phyloP scores from a whole-genome alignment of 2,797 vertebrate genomes.

The Sebastes alutus region DNA sequence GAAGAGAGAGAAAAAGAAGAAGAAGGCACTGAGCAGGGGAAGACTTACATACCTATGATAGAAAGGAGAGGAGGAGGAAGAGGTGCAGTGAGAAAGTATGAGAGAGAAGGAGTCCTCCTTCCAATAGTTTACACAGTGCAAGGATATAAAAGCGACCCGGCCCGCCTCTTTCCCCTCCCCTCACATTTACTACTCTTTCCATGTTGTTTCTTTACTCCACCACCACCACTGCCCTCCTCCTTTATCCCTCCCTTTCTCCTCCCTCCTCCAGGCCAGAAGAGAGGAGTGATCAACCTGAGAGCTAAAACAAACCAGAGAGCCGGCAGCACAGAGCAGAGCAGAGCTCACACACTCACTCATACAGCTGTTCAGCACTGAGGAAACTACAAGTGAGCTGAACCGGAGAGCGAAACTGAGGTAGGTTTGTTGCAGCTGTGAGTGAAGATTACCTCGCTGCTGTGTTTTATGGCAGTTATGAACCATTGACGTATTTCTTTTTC shows the following conservation, averaged over 20 bases:
- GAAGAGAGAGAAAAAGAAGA: neutral
- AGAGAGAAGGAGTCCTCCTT: constrained; percentile 37
- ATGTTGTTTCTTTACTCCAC: constrained; percentile 46
- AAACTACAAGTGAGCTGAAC: constrained; percentile 21
- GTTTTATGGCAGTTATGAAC: constrained; percentile 41
- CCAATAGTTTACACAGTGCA: constrained; percentile 54
- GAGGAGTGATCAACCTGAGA: constrained; percentile 79
- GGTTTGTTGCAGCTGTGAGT: constrained; percentile 48
- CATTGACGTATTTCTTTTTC: neutral
- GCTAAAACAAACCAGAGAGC: constrained; percentile 78
- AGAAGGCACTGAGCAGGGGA: neutral
- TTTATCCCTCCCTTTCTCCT: constrained; percentile 60
- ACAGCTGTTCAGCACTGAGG: constrained; percentile 56
- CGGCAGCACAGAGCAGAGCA: constrained; percentile 48
- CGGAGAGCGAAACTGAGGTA: constrained; percentile 52
- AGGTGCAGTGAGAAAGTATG: neutral
- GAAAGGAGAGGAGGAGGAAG: neutral
- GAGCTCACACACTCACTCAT: constrained; percentile 27
- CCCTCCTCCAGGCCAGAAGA: constrained; percentile 65
- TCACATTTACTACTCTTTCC: constrained; percentile 61
- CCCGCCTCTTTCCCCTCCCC: constrained; percentile 33
- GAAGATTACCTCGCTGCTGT: constrained; percentile 43
- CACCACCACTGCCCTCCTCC: constrained; percentile 30
- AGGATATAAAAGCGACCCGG: constrained; percentile 38
- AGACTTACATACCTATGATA: constrained; percentile 28